Evolutionary conservation across 2,113 vertebrate genomes (phyloP), one percentile per base, ranked within the genome.

Genomic region (Aleadryas rufinucha): DNA sequence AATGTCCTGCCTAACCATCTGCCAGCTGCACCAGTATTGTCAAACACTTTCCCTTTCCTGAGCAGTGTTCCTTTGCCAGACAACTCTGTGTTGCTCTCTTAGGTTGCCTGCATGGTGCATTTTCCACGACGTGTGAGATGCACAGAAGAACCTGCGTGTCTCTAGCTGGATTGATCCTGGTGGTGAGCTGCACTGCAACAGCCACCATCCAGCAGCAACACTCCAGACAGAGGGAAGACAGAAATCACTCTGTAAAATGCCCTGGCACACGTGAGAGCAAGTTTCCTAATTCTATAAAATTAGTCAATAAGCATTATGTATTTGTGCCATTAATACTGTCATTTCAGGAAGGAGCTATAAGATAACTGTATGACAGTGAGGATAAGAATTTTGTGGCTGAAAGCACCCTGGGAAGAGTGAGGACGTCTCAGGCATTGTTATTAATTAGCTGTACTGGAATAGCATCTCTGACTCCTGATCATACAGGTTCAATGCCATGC

Each of bases 121-220:
- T 56, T 45, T 54, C 63, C 2, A 3, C 69, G 66, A 27, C 1
- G 0, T 4, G 5, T n/a, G 5, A 1, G 37, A 33, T 13, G 26
- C 35, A 7, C 8, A 30, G n/a, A n/a, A 33, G 54, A 81, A 17
- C 7, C 79, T 30, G 23, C 2, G 3, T 26, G 45, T 31, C 16
- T 41, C 52, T 10, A 16, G 21, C 41, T 61, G 17, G 17, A 24
- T 9, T 5, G 20, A 19, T 42, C 28, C 60, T 31, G 18, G 14
- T 4, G 22, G 26, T 13, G 12, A 70, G 2, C 3, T 16, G 1
- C 28, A 11, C 13, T 1, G 1, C 57, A 41, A 10, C 22, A n/a
- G 21, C 37, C 0, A 2, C 31, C 0, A 0, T 6, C 10, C 8
- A 52, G 21, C 42, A 42, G 18, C 2, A 0, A 24, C 35, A 20